Base-by-base conservation (phyloP, 2,113 vertebrate genomes). In the Strix uralensis region DNA sequence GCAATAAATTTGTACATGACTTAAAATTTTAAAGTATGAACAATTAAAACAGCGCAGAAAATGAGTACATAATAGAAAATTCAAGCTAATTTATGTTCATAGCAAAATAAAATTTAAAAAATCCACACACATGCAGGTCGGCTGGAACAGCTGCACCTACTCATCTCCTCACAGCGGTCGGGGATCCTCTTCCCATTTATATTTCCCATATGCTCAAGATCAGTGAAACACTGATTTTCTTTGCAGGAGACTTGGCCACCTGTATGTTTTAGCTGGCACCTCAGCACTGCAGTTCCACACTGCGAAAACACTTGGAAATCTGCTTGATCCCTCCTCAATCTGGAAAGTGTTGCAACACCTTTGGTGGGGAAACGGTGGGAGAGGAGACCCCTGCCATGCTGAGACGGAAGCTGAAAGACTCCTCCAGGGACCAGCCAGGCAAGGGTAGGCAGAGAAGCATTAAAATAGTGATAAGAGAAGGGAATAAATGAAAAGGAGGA, bases 221-320 rank as follows among this genome's bases (percentile, higher is more conserved):
- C 14, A 44, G 49, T 26, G 34, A 52, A 73, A 79, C 67, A n/a
- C 9, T 18, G 38, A 20, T 58, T 73, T 59, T 36, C 36, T 32
- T 74, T 29, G 49, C 4, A 9, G 58, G 70, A 72, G 51, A 15
- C 54, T 40, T 54, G n/a, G n/a, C 44, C 79, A 54, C 67, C 51
- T 46, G 10, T 11, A 9, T 10, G 15, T 70, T 61, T 47, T 12
- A 58, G 30, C 61, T 62, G 59, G 12, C 23, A 27, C 29, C 72
- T 83, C 46, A 10, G 47, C 49, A 51, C 38, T 0, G 0, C 0
- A 6, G 20, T 13, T 23, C 40, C 20, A 8, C 2, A 0, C 15
- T 15, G 44, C 0, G 4, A 42, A 61, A 91, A 9, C 8, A 19
- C 23, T 13, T 29, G 36, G 69, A 57, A 47, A 36, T 23, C 42